Evolutionary conservation across 2,113 vertebrate species (phyloP), one percentile per base, ranked within the genome.

Genomic region (Anoplopoma fimbria): DNA sequence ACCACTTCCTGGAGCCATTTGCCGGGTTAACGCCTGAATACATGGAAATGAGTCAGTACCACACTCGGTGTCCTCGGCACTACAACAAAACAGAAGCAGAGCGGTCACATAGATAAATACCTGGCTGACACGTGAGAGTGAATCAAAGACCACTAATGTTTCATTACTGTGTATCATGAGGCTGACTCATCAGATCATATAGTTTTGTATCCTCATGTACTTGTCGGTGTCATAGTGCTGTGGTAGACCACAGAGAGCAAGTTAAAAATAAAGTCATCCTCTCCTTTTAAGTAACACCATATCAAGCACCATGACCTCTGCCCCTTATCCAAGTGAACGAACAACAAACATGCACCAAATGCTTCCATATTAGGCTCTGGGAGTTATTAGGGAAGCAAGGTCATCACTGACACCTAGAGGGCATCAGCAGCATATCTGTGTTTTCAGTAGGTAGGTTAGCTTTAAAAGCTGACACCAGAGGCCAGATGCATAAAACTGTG

Each of bases 21-120:
- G 96, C 96, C 6, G 98, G 98, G 4, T 96, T 99, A 38, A 98
- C 97, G 3, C 98, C 98, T 0, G 98, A 99, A 92, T 99, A 99
- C 83, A 99, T 99, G 98, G 98, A 99, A 92, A 99, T 99, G 98
- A 99, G 98, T 99, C 85, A 97, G 98, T 96, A 64, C 12, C 31
- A 40, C 53, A 51, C 51, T 4, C 8, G n/a, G 21, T 25, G 9
- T 55, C 9, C 13, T 25, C 21, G n/a, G 27, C 27, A 45, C 5
- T 9, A 15, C 38, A 45, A 17, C 58, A 58, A 55, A 7, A 42
- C 25, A 72, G 8, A 70, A 21, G 51, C 15, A 29, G 34, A 38
- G 25, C 10, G 1, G 60, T n/a, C 23, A 21, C 47, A 67, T 19
- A 27, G n/a, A 45, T 38, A 17, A 36, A 70, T 36, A 55, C 33